Evolutionary conservation across 2,113 vertebrate genomes (phyloP).

Genomic region (Salminus brasiliensis): DNA sequence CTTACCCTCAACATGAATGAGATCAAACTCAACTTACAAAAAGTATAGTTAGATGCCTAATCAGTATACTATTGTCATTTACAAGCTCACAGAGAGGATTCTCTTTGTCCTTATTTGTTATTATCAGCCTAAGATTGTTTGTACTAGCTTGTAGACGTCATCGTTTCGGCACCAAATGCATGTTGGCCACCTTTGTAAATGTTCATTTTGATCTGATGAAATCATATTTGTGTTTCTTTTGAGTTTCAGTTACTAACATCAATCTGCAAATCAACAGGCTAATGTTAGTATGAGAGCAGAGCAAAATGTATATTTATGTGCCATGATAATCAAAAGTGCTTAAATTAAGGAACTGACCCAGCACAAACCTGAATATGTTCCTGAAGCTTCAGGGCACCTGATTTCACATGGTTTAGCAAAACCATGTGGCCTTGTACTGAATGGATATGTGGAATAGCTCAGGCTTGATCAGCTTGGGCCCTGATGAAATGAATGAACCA

Average conservation of each 20-base stretch:
- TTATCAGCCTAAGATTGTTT: constrained; percentile 33
- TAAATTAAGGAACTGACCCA: constrained; percentile 27
- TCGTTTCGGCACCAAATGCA: not conserved
- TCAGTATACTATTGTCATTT: constrained; percentile 3
- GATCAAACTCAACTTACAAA: constrained; percentile 2
- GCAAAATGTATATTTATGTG: constrained; percentile 29
- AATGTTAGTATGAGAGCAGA: constrained; percentile 6
- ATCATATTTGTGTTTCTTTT: constrained; percentile 7
- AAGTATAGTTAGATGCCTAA: constrained; percentile 3
- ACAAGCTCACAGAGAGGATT: not conserved
- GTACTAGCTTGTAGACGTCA: not conserved
- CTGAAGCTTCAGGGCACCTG: constrained; percentile 11
- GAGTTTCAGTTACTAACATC: not conserved
- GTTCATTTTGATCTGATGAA: not conserved
- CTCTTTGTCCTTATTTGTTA: not conserved
- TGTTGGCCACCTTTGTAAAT: constrained; percentile 14
- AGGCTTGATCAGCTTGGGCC: constrained; percentile 1
- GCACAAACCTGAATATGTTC: constrained; percentile 15
- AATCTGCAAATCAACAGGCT: constrained; percentile 3
- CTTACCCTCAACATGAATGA: constrained; percentile 30
- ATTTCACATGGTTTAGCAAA: constrained; percentile 11
- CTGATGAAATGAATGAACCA: not conserved
- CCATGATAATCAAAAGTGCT: constrained; percentile 31
- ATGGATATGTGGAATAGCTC: constrained; percentile 19
- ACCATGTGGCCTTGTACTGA: constrained; percentile 27